phyloP scores from a whole-genome alignment of 2,888 invertebrate genomes.

The Petrophora chlorosata region DNA sequence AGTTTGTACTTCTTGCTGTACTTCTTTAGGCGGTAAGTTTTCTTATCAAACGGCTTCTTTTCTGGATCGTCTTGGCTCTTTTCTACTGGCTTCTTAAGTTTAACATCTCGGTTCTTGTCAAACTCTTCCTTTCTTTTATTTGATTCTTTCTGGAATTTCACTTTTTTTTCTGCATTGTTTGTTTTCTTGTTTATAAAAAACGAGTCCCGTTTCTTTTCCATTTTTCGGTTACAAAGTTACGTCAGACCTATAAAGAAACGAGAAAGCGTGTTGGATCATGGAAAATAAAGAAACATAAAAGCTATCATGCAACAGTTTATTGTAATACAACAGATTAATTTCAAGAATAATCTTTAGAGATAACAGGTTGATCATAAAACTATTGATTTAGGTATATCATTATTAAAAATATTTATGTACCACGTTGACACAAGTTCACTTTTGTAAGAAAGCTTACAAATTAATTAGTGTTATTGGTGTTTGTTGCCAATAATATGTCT shows the following conservation, averaged over 20 bases:
- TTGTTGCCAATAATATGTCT: no score
- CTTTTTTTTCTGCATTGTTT: constrained; percentile 24
- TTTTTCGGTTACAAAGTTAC: constrained; percentile 40
- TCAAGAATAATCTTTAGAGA: not conserved
- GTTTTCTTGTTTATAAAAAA: constrained; percentile 65
- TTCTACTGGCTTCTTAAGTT: constrained; percentile 17
- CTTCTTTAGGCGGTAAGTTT: constrained; percentile 85
- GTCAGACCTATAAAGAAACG: constrained; percentile 78
- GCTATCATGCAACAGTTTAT: constrained; percentile 20
- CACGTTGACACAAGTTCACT: no score
- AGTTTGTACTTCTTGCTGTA: constrained; percentile 89
- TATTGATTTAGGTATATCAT: no score
- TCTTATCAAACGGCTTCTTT: constrained; percentile 87
- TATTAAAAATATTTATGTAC: no score
- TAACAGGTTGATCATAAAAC: not conserved
- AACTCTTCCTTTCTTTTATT: constrained; percentile 56
- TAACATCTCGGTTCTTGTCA: constrained; percentile 52
- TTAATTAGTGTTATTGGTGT: no score
- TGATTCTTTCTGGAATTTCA: constrained; percentile 22
- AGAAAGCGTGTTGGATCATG: constrained; percentile 76
- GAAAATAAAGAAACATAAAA: constrained; percentile 35
- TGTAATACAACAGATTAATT: not conserved
- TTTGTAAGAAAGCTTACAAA: no score
- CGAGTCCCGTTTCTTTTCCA: constrained; percentile 68
- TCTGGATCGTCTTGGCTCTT: constrained; percentile 33